phyloP scores from a whole-genome alignment of 2,113 vertebrate genomes.

The Lophura nycthemera region DNA sequence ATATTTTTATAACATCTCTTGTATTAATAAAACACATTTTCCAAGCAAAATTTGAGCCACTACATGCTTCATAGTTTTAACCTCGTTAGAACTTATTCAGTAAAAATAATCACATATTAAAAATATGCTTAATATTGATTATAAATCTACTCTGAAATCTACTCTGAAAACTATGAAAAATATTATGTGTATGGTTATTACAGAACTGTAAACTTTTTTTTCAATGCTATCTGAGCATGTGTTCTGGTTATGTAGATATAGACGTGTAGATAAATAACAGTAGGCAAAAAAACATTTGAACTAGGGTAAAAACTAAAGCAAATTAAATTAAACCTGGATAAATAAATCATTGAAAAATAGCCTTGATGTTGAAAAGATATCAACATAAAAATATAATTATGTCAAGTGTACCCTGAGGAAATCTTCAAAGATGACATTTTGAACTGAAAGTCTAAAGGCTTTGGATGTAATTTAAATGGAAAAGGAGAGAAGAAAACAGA shows the following conservation, averaged over 20 bases:
- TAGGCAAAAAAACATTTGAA: neutral
- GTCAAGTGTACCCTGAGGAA: neutral
- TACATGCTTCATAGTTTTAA: neutral
- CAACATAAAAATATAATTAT: neutral
- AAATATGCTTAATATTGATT: neutral
- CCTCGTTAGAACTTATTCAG: neutral
- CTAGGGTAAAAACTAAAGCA: neutral
- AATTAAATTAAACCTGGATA: neutral
- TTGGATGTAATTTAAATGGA: neutral
- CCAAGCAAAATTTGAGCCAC: neutral
- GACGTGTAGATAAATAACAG: neutral
- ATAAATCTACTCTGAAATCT: neutral
- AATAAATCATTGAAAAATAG: neutral
- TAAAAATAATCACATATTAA: neutral
- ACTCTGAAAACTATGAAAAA: neutral
- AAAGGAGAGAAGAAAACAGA: neutral
- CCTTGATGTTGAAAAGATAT: neutral
- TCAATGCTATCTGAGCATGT: neutral
- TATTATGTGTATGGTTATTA: neutral
- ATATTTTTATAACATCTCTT: neutral
- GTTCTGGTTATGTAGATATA: neutral
- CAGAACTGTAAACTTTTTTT: neutral
- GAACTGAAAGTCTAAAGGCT: neutral
- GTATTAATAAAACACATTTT: neutral
- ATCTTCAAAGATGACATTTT: neutral